A percentile compares a stretch with the other conserved stretches of the same genome.
Conservation (phyloP, 2,797 vertebrate species). For the Melopsittacus undulatus region DNA sequence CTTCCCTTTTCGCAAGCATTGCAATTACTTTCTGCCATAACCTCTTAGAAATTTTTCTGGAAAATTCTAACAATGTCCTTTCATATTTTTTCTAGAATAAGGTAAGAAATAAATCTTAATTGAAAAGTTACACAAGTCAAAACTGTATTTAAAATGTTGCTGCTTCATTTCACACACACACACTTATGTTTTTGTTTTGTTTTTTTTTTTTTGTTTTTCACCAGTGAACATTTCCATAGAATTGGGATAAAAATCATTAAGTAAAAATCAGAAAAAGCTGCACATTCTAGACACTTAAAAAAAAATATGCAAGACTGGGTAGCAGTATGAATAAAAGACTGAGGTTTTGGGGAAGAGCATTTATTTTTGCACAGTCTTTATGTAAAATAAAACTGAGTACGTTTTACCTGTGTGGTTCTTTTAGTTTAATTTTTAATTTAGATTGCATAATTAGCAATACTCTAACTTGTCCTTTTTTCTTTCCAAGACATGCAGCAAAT, state of each 20-base stretch:
- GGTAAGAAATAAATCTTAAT: neutral
- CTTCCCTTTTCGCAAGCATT: neutral
- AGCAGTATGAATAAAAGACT: neutral
- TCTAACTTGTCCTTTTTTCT: neutral
- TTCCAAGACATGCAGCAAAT: neutral
- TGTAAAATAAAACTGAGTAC: neutral
- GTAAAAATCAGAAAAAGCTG: neutral
- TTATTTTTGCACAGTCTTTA: neutral
- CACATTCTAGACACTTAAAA: neutral
- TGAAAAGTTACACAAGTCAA: neutral
- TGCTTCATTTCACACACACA: neutral
- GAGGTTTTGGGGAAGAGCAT: neutral
- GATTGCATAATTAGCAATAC: neutral
- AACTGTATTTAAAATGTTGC: neutral
- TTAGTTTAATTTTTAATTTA: neutral
- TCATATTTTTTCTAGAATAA: neutral
- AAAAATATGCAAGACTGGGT: neutral
- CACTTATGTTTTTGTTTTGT: neutral
- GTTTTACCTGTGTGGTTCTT: neutral
- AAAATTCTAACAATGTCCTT: neutral
- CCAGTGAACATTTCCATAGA: neutral
- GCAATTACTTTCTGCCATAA: neutral
- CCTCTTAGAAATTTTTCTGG: neutral
- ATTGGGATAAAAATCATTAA: neutral
- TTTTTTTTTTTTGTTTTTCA: neutral